A percentile compares a stretch with the other conserved stretches of the same genome.
These are phyloP conservation scores for Xiphophorus maculatus DNA, from an alignment of 2,113 vertebrate species.

Conservation along the genomic window DNA sequence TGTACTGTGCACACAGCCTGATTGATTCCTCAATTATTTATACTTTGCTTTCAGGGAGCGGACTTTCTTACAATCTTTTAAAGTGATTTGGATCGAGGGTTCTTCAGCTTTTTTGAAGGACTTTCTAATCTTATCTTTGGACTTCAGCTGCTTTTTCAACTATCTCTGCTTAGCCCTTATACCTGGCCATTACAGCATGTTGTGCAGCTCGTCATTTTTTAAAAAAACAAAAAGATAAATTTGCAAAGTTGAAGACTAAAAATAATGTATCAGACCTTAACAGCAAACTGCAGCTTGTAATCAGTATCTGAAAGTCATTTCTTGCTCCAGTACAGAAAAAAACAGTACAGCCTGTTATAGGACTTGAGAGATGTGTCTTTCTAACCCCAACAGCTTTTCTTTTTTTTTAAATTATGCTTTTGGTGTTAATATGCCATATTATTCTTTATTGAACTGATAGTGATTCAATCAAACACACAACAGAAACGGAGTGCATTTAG, in stretches of 20 bases:
- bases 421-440: no score
- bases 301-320: neutral
- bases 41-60: neutral
- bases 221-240: no score
- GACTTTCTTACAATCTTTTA: neutral
- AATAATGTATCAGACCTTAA: neutral
- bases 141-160: neutral
- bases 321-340: no score
- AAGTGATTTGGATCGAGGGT: neutral
- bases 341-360: no score
- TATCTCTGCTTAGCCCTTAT: neutral
- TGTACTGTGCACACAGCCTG: neutral
- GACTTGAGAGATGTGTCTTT: no score
- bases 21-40: neutral
- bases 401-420: no score
- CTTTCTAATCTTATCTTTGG: neutral
- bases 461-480: no score
- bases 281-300: neutral
- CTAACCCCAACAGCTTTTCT: no score
- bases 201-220: no score
- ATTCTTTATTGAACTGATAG: no score
- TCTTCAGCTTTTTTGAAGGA: neutral
- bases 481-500: no score
- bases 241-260: no score
- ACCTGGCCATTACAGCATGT: neutral